phyloP scores from a whole-genome alignment of 2,888 invertebrate genomes.

The Anarsia innoxiella region DNA sequence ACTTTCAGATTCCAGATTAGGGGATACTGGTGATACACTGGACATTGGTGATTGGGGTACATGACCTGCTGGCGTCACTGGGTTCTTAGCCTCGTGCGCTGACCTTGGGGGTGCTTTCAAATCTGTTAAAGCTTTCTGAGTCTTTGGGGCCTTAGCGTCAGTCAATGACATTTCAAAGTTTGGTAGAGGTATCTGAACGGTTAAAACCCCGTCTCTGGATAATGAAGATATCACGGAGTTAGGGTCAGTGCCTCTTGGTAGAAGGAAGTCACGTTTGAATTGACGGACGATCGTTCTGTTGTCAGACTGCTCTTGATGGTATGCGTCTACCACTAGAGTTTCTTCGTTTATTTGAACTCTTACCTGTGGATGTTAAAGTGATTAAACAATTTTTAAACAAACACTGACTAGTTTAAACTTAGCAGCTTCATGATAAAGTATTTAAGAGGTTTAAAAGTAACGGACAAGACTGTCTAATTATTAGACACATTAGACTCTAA shows the following conservation, averaged over 20 bases:
- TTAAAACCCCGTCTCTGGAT: slow-evolving; percentile 93
- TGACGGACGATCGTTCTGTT: slow-evolving; percentile 91
- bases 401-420: too few relatives aligned
- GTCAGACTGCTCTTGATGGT: slow-evolving; percentile 94
- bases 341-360: slow-evolving; percentile 32
- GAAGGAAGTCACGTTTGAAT: slow-evolving; percentile 92
- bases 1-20: too few relatives aligned
- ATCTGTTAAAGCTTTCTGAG: background rate
- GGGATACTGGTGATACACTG: background rate
- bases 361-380: too few relatives aligned
- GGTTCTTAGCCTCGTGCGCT: background rate
- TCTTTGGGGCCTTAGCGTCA: background rate
- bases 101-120: background rate
- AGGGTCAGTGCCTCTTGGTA: slow-evolving; percentile 93
- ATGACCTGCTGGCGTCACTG: background rate
- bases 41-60: background rate
- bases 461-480: too few relatives aligned
- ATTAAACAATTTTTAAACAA: too few relatives aligned
- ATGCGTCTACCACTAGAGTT: slow-evolving; percentile 85
- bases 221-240: slow-evolving; percentile 91
- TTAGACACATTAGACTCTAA: too few relatives aligned
- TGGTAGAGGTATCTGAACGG: slow-evolving; percentile 93
- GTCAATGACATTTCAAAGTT: slow-evolving; percentile 6
- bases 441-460: too few relatives aligned
- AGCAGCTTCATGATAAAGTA: too few relatives aligned